Evolutionary conservation across 2,888 invertebrate species (phyloP).

Genomic region (Elmis aenea): DNA sequence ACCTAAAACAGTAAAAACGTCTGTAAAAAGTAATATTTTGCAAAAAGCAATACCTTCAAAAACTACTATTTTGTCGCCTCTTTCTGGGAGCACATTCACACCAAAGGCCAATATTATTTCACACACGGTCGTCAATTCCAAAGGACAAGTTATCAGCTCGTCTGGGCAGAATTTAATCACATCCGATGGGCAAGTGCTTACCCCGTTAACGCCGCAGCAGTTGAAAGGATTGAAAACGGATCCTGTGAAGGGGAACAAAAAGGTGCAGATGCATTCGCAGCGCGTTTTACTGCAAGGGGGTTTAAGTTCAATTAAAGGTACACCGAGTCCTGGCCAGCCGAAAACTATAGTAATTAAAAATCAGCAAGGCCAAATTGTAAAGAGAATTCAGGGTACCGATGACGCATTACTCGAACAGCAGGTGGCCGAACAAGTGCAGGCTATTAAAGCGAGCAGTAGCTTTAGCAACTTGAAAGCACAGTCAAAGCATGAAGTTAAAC

Average conservation of each 20-base stretch:
- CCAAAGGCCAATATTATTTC: conserved; percentile 31
- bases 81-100: conserved; percentile 5
- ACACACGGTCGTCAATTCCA: conserved; percentile 53
- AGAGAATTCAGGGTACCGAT: conserved; percentile 38
- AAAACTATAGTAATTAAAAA: conserved; percentile 45
- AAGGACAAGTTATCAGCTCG: conserved; percentile 53
- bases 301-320: conserved; percentile 16
- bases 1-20: conserved; percentile 18
- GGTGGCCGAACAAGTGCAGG: conserved; percentile 44
- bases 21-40: conserved; percentile 25
- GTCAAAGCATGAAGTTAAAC: conserved; percentile 18
- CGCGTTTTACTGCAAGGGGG: conserved; percentile 19
- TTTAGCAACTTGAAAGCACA: conserved; percentile 16
- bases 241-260: conserved; percentile 21
- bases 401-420: conserved; percentile 39
- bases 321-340: conserved; percentile 23
- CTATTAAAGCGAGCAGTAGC: conserved; percentile 39
- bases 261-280: conserved; percentile 19
- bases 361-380: conserved; percentile 42
- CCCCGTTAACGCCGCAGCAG: conserved; percentile 43
- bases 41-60: conserved; percentile 23
- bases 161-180: conserved; percentile 40
- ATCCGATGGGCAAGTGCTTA: conserved; percentile 40
- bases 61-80: conserved; percentile 24
- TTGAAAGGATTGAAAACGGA: conserved; percentile 42